These are phyloP conservation scores for Hemiprocne comata DNA, from an alignment of 2,113 vertebrate genomes.

Conservation along the genomic window DNA sequence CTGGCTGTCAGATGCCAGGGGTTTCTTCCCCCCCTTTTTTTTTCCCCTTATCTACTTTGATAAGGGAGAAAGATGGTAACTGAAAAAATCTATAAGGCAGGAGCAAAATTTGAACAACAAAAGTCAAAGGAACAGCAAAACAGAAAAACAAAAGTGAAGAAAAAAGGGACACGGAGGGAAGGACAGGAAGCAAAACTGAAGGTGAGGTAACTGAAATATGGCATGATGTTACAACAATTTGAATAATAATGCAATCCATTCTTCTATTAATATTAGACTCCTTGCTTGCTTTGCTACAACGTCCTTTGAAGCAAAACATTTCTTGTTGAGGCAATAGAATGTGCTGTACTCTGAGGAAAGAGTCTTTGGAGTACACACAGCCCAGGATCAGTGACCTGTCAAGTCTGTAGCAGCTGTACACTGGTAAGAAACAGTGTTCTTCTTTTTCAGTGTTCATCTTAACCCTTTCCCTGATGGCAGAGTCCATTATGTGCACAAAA, in stretches of 20 bases:
- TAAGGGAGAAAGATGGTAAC: neutral
- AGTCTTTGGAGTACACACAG: rapidly evolving
- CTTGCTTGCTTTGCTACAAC: neutral
- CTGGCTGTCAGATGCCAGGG: rapidly evolving
- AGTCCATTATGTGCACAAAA: neutral
- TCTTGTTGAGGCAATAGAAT: neutral
- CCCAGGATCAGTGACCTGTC: neutral
- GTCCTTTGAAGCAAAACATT: neutral
- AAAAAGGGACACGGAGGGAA: neutral
- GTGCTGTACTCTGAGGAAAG: neutral
- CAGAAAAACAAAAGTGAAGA: neutral
- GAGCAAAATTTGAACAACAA: neutral
- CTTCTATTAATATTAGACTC: neutral
- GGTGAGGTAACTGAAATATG: neutral
- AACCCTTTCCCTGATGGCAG: neutral
- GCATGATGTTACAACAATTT: neutral
- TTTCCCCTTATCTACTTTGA: neutral
- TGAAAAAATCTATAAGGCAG: neutral
- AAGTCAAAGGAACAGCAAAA: neutral
- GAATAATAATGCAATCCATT: neutral
- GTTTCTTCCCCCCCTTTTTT: too few species aligned
- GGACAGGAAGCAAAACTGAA: neutral
- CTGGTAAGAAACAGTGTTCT: neutral
- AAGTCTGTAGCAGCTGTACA: neutral
- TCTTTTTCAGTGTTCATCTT: neutral